A percentile compares a stretch with the other conserved stretches of the same genome.
Conservation (phyloP, 2,113 vertebrate genomes). For the Sander vitreus region DNA sequence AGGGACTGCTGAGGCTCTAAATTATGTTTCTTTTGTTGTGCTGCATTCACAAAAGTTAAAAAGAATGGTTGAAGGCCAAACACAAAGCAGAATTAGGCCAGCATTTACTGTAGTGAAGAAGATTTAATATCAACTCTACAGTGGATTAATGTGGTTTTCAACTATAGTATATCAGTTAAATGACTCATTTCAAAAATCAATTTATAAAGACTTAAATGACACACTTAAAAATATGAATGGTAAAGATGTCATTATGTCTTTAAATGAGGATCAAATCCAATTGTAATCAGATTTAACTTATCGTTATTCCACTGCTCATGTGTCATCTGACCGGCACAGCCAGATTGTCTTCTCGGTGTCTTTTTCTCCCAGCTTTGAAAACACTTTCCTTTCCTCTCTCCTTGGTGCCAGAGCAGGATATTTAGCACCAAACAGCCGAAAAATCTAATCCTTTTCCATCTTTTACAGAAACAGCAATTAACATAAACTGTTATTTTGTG, state of each 20-base stretch:
- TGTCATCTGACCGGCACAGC: neutral
- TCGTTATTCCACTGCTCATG: neutral
- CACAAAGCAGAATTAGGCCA: slow-evolving; percentile 37
- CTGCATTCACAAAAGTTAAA: slow-evolving; percentile 44
- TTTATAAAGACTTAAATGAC: neutral
- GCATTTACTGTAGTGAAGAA: slow-evolving; percentile 30
- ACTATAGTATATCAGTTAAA: slow-evolving; percentile 10
- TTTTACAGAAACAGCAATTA: slow-evolving; percentile 38
- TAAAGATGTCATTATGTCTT: neutral
- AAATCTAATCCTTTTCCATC: slow-evolving; percentile 16
- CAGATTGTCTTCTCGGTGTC: neutral
- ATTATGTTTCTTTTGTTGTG: slow-evolving; percentile 46
- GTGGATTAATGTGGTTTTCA: slow-evolving; percentile 46
- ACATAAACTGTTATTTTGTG: slow-evolving; percentile 36
- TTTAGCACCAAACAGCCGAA: slow-evolving; percentile 12
- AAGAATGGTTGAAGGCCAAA: slow-evolving; percentile 44
- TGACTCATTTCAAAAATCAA: neutral
- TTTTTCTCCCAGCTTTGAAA: slow-evolving; percentile 16
- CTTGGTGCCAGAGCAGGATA: slow-evolving; percentile 30
- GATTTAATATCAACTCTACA: slow-evolving; percentile 35
- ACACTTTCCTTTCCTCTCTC: slow-evolving; percentile 15
- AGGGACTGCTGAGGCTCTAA: slow-evolving; percentile 38
- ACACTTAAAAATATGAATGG: neutral
- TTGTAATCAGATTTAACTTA: neutral
- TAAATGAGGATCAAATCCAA: neutral